phyloP scores from a whole-genome alignment of 2,888 invertebrate genomes.

The Drosophila meridionalis region DNA sequence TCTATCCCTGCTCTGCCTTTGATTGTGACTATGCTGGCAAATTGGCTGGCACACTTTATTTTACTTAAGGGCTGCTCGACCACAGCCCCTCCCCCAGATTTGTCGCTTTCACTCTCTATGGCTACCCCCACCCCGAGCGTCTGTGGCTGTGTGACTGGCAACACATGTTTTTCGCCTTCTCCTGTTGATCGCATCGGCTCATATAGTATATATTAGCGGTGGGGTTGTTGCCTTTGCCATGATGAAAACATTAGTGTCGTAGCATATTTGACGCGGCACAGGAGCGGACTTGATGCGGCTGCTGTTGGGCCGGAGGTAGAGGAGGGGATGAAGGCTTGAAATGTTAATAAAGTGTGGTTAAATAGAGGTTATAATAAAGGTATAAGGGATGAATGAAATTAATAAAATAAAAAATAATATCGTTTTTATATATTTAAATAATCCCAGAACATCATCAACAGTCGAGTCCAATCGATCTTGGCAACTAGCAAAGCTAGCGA shows the following conservation, averaged over 20 bases:
- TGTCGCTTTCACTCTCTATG: background rate
- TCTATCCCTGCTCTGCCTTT: background rate
- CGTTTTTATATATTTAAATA: too few relatives aligned
- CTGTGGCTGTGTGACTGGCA: conserved; percentile 83
- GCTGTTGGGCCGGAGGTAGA: conserved; percentile 11
- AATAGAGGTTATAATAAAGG: too few relatives aligned
- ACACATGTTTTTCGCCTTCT: conserved; percentile 84
- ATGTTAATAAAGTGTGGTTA: too few relatives aligned
- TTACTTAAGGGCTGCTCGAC: conserved; percentile 17
- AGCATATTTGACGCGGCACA: conserved; percentile 66
- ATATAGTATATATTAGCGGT: conserved; percentile 28
- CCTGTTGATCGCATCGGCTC: conserved; percentile 79
- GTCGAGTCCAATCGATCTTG: too few relatives aligned
- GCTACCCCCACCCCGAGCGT: conserved; percentile 36
- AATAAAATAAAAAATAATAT: too few relatives aligned
- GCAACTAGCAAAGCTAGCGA: too few relatives aligned
- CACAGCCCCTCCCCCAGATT: background rate
- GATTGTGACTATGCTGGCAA: conserved; percentile 3
- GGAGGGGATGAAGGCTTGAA: background rate
- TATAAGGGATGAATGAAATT: too few relatives aligned
- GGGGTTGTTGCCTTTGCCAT: conserved; percentile 44
- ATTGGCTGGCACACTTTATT: conserved; percentile 29
- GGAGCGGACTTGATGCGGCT: conserved; percentile 42
- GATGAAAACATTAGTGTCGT: conserved; percentile 76
- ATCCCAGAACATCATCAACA: too few relatives aligned